Evolutionary conservation across 2,888 invertebrate species (phyloP).

Genomic region (Cinara cedri): DNA sequence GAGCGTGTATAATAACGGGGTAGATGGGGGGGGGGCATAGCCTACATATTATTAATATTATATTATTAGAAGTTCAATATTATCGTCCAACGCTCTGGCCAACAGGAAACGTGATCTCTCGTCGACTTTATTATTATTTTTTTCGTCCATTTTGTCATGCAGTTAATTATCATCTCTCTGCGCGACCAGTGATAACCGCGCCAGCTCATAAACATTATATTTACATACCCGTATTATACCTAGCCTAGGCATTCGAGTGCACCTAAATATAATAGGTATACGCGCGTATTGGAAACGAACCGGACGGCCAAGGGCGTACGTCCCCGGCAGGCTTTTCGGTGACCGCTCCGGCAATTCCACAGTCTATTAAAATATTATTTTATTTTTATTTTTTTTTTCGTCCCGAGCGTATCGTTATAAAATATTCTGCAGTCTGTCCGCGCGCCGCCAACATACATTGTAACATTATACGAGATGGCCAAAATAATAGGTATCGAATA

Average conservation of each 20-base stretch:
- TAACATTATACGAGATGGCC: not conserved
- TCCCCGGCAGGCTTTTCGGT: conserved; percentile 37
- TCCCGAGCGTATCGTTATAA: conserved; percentile 9
- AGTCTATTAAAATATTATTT: conserved; percentile 19
- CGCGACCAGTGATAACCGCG: conserved; percentile 30
- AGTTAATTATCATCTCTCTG: conserved; percentile 50
- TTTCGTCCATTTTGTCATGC: conserved; percentile 46
- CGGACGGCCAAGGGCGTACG: conserved; percentile 45
- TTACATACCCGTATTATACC: not conserved
- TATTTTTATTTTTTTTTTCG: conserved; percentile 31
- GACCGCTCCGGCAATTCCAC: not conserved
- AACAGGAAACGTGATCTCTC: conserved; percentile 43
- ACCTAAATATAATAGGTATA: too few relatives aligned
- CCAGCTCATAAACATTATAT: too few relatives aligned
- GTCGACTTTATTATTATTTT: conserved; percentile 27
- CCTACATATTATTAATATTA: not conserved
- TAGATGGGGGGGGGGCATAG: not conserved
- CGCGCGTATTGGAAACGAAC: conserved; percentile 7
- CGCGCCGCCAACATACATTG: not conserved
- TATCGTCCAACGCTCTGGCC: conserved; percentile 18
- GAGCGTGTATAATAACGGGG: not conserved
- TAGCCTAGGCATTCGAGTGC: not conserved
- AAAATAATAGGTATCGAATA: not conserved
- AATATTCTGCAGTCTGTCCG: not conserved
- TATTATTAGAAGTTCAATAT: too few relatives aligned